A percentile compares a stretch with the other conserved stretches of the same genome.
Evolutionary conservation across 2,888 invertebrate genomes (phyloP).

Genomic region (Thecocarcelia acutangulata): DNA sequence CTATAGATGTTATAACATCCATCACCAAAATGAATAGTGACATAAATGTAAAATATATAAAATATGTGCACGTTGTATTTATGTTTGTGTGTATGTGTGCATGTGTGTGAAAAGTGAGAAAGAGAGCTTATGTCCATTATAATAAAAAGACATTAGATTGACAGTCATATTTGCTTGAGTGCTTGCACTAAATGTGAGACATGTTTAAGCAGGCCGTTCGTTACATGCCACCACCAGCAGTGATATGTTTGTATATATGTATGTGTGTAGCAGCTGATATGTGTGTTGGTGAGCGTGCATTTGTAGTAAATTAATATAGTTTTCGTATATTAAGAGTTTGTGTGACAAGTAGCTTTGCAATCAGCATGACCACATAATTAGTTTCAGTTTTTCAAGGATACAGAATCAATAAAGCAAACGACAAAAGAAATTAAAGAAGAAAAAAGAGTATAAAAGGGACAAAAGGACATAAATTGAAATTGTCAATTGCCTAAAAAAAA

Average conservation of each 20-base stretch:
- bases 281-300: no score
- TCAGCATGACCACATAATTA: slow-evolving; percentile 68
- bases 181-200: slow-evolving; percentile 27
- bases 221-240: slow-evolving; percentile 1
- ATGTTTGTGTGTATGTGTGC: no score
- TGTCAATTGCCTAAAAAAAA: slow-evolving; percentile 48
- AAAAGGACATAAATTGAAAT: slow-evolving; percentile 60
- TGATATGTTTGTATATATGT: background rate
- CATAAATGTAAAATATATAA: slow-evolving; percentile 36
- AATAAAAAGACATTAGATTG: slow-evolving; percentile 28
- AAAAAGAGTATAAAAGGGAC: slow-evolving; percentile 1
- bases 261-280: background rate
- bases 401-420: slow-evolving; percentile 42
- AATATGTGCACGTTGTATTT: background rate
- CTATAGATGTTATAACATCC: slow-evolving; percentile 52
- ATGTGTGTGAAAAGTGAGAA: background rate
- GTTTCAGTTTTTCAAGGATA: slow-evolving; percentile 64
- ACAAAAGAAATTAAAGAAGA: slow-evolving; percentile 4
- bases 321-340: slow-evolving; percentile 37
- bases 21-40: slow-evolving; percentile 57
- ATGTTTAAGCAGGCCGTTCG: slow-evolving; percentile 3
- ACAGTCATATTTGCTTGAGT: slow-evolving; percentile 50
- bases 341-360: slow-evolving; percentile 61
- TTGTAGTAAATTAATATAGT: slow-evolving; percentile 5
- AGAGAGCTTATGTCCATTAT: slow-evolving; percentile 46